Base-by-base conservation (phyloP, 2,113 vertebrate species). In the Mirounga angustirostris region DNA sequence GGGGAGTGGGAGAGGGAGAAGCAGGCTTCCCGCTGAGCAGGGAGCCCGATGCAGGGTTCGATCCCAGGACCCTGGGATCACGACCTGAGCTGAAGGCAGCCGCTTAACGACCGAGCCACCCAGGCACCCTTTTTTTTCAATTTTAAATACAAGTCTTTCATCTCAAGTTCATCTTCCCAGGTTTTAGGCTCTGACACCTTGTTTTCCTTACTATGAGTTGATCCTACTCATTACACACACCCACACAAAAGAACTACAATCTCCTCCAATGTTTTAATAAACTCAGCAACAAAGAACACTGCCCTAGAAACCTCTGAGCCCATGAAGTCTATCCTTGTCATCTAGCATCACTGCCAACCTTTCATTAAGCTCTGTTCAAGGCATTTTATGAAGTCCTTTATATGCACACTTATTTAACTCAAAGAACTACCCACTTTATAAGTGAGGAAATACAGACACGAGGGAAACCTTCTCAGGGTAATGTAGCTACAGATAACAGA, bases 61-160 rank as follows among this genome's bases (percentile, higher is more conserved):
- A 40, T 40, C 40, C 40, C 40, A 40, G 40, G 40, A 40, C 40
- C 40, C 40, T 40, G 40, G 40, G 40, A 40, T 40, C 40, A 40
- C 4, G 40, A 40, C 40, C 40, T 40, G 40, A 40, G 40, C 40
- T 4, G 40, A 40, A 40, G 40, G 40, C 40, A 40, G 40, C 40
- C 40, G 40, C 40, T 40, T 40, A 40, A 40, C 40, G 40, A 40
- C 40, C 3, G 3, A 40, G 40, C 40, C 40, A 40, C 40, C 40
- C 40, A 40, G 40, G 40, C 40, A 40, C 40, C 40, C 40, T 40
- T 40, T 92, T 43, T 40, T 40, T 40, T 40, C 40, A 40, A 26
- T 36, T 83, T 90, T 21, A 88, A 84, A 90, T 50, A 79, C 2
- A 80, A 67, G 19, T 74, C 58, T 94, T 96, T 85, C 16, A 79